Percentiles rank a stretch among this genome's conserved stretches.
These are phyloP conservation scores for Amphipoea lucens DNA, from an alignment of 2,888 invertebrate species.

Conservation along the genomic window DNA sequence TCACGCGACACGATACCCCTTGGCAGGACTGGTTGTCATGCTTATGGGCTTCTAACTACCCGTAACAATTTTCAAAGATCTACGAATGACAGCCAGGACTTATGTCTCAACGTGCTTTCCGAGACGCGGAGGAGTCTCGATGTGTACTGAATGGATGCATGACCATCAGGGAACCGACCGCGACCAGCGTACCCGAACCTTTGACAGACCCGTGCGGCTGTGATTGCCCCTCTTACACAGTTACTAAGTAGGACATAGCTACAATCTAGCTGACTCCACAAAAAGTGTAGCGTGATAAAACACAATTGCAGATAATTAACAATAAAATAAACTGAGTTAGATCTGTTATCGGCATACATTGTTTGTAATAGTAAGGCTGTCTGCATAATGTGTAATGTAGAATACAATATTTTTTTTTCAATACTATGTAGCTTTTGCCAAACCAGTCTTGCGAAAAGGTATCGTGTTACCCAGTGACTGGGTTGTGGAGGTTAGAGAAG, in stretches of 20 bases:
- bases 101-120: not conserved
- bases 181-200: not conserved
- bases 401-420: not conserved
- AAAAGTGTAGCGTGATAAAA: conserved; percentile 28
- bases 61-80: not conserved
- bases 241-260: conserved; percentile 11
- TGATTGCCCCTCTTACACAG: not conserved
- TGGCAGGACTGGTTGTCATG: too few relatives aligned
- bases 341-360: conserved; percentile 47
- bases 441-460: not conserved
- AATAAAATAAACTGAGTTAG: conserved; percentile 35
- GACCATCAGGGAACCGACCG: not conserved
- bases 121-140: not conserved
- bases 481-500: too few relatives aligned
- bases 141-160: not conserved
- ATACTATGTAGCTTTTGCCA: not conserved
- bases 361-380: conserved; percentile 31
- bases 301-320: conserved; percentile 45
- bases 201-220: not conserved
- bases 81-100: not conserved
- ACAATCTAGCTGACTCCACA: conserved; percentile 19
- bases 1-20: too few relatives aligned
- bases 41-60: not conserved
- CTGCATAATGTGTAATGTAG: conserved; percentile 6
- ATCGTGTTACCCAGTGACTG: too few relatives aligned